Base-by-base conservation (phyloP, 1,140 invertebrate genomes). In the Lepidurus apus region DNA sequence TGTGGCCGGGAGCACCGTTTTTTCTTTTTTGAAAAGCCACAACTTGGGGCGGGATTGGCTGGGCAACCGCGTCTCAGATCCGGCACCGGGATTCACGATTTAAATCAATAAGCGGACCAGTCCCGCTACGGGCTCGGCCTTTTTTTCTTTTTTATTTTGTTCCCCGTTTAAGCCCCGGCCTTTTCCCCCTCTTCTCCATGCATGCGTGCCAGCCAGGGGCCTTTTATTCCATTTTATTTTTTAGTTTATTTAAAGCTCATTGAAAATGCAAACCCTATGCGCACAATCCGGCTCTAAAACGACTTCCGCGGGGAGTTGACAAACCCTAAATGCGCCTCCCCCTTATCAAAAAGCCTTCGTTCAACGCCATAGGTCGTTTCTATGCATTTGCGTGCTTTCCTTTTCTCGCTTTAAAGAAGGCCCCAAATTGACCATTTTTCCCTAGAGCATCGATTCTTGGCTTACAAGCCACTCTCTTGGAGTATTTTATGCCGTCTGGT, bases 61-160 rank as follows among this genome's bases (percentile, higher is more conserved):
- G 3, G 34, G 53, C 53, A 65, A 65, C 53, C 53, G 53, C 53
- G 53, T 65, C 53, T 65, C 53, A 65, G 53, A 65, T 65, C 53
- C 53, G 53, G 53, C 53, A 65, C 53, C 53, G 53, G 53, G 53
- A 65, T 65, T 65, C 53, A 65, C 53, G 53, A 65, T 65, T 65
- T 65, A 65, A 65, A 65, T 65, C 53, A 65, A 65, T 65, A 65
- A 65, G n/a, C 53, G 53, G 53, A 65, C 53, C 53, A 65, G 53
- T 65, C 53, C 53, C 53, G 53, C 53, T 17, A 65, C 53, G 53
- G 53, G 53, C 53, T 65, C 53, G 53, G 53, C 10, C 5, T 17
- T 65, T 65, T 65, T 21, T 9, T 5, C 5, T 17, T 65, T 65
- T 65, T 21, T 9, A 7, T 65, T 65, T 34, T 34, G 34, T 34